Evolutionary conservation across 2,113 vertebrate genomes (phyloP), one percentile per base, ranked within the genome.

Genomic region (Xyrauchen texanus): DNA sequence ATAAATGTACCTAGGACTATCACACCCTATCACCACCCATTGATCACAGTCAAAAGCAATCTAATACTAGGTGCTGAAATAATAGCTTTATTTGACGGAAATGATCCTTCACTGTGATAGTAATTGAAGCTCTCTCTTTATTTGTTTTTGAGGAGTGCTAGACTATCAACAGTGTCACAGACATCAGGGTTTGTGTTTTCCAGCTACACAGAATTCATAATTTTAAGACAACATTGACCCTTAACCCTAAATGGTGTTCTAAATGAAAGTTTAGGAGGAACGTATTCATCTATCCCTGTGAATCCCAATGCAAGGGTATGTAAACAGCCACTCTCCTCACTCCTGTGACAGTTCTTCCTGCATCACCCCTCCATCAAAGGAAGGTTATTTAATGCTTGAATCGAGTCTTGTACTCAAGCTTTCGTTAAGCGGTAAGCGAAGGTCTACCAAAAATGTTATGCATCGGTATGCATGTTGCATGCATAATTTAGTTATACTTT

Each of bases 21-120:
- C 79, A 73, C 81, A 82, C 78, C 76, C 78, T 62, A 10, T 68
- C 60, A 60, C 79, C 77, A 80, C 82, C 72, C 83, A 82, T 82
- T 83, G 69, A 86, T 86, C 81, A 83, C 65, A 57, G 78, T 85
- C 78, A 85, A 71, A 84, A 70, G 81, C 68, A 83, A 82, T 84
- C 77, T 78, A 77, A 74, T 74, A 8, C 13, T 60, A n/a, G 58
- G 46, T 51, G 47, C 53, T 63, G 71, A 79, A 84, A 82, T 79
- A 63, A 84, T 78, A 81, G 77, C 77, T 74, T 82, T 79, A 53
- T 75, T 86, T 86, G 55, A 79, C 70, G 61, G 74, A 58, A 76
- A 49, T 61, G 16, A 65, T 81, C 74, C 65, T 63, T 83, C 78
- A 75, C 57, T 77, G 61, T 65, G 57, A 67, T 73, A 57, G 53